Base-by-base conservation (phyloP, 2,888 invertebrate species). In the Diploptera punctata region DNA sequence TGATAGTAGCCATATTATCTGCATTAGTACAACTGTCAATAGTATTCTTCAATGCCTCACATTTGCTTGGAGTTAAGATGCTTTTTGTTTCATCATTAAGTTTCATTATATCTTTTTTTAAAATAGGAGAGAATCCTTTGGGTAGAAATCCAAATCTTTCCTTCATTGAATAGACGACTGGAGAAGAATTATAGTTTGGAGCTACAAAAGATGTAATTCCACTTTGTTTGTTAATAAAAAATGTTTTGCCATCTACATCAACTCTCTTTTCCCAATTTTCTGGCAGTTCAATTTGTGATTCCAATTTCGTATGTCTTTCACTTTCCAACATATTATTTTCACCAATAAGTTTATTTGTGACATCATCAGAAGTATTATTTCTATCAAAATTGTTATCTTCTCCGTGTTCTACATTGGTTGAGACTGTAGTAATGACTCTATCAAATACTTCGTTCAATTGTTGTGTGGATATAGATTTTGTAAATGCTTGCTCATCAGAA, bases 51-150 rank as follows among this genome's bases (percentile, higher is more conserved):
- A 72, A 24, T 13, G n/a, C 29, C 18, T 69, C 49, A 1, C 57
- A 47, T 19, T 67, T 44, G 31, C 21, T 38, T 19, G 44, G 70
- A 70, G 29, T 73, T 44, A 70, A 38, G n/a, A 47, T 21, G 19
- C 47, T n/a, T 44, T 44, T n/a, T 61, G 57, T 13, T 3, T 57
- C 57, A 2, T n/a, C 16, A n/a, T 31, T n/a, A n/a, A n/a, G 4
- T 29, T 16, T 29, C 80, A 74, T n/a, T 7, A 26, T 43, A 9
- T 9, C 16, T 9, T 83, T 83, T 76, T 82, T 79, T 65, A 87
- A 83, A 75, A 88, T 85, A 57, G 85, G 88, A 9, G 88, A 88
- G 82, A 88, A 82, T 16, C 89, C 89, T 85, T 88, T 89, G 0
- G 89, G 89, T 38, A 89, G 75, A 80, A 87, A 87, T 31, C 82